A percentile compares a stretch with the other conserved stretches of the same genome.
phyloP scores from a whole-genome alignment of 2,113 vertebrate genomes.

The Myotis brandtii region DNA sequence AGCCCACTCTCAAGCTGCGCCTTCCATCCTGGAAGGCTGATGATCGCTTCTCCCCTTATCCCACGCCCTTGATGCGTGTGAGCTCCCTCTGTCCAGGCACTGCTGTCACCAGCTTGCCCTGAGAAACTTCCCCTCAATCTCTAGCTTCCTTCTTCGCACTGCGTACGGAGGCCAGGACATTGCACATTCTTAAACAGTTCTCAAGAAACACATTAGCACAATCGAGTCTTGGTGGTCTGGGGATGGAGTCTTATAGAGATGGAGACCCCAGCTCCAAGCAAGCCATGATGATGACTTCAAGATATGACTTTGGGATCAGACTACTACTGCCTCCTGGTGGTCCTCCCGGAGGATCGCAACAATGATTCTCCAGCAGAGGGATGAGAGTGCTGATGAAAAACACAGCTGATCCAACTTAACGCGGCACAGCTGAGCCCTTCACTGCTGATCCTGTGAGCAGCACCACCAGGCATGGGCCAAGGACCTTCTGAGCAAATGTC shows the following conservation, averaged over 20 bases:
- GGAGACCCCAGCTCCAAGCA: neutral
- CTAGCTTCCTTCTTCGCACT: neutral
- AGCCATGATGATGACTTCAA: neutral
- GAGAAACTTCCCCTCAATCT: neutral
- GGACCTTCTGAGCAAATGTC: neutral
- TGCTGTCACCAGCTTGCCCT: neutral
- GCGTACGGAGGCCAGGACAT: neutral
- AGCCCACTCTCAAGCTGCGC: fast-evolving
- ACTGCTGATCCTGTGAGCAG: neutral
- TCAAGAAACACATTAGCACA: neutral
- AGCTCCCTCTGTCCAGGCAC: neutral
- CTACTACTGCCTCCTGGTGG: slow-evolving; percentile 22
- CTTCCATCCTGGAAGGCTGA: too few relatives aligned
- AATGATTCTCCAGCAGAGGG: neutral
- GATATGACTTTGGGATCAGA: neutral
- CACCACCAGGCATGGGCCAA: neutral
- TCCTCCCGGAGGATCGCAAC: neutral
- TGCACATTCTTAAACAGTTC: neutral
- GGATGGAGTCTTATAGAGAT: neutral
- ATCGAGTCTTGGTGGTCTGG: neutral
- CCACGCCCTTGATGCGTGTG: fast-evolving
- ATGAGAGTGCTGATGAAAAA: neutral
- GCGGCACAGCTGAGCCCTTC: neutral
- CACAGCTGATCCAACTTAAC: neutral
- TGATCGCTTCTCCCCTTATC: neutral